phyloP scores from a whole-genome alignment of 2,113 vertebrate genomes.

The Colius striatus region DNA sequence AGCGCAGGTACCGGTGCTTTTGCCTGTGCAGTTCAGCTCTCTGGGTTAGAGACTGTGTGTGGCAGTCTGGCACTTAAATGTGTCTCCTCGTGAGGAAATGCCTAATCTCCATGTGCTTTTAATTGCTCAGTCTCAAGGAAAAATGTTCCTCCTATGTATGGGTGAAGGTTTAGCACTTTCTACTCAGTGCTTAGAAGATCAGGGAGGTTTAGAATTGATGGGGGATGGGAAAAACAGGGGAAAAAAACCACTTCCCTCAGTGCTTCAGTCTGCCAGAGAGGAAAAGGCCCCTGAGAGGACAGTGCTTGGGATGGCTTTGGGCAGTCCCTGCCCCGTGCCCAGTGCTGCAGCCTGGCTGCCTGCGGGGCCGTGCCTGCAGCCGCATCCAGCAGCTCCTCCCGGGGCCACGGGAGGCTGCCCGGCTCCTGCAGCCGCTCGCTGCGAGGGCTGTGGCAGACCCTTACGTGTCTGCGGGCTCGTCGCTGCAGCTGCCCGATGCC shows the following conservation, averaged over 20 bases:
- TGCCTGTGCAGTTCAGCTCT: background rate
- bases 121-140: conserved; percentile 49
- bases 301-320: background rate
- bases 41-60: background rate
- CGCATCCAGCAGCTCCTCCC: accelerated
- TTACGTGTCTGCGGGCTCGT: accelerated
- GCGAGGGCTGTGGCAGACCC: background rate
- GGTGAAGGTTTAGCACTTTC: background rate
- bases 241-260: background rate
- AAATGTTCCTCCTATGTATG: background rate
- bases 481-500: background rate
- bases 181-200: background rate
- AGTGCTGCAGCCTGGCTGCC: background rate
- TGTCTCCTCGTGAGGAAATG: background rate
- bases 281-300: background rate
- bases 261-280: background rate
- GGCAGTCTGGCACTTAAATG: background rate
- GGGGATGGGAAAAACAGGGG: background rate
- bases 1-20: background rate
- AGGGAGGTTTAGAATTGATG: background rate
- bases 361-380: background rate
- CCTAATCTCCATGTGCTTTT: background rate
- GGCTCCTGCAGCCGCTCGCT: accelerated
- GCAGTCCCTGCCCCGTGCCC: background rate
- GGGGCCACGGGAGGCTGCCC: accelerated